Base-by-base conservation (phyloP, 2,888 invertebrate genomes). In the Leptinotarsa tumamoca region DNA sequence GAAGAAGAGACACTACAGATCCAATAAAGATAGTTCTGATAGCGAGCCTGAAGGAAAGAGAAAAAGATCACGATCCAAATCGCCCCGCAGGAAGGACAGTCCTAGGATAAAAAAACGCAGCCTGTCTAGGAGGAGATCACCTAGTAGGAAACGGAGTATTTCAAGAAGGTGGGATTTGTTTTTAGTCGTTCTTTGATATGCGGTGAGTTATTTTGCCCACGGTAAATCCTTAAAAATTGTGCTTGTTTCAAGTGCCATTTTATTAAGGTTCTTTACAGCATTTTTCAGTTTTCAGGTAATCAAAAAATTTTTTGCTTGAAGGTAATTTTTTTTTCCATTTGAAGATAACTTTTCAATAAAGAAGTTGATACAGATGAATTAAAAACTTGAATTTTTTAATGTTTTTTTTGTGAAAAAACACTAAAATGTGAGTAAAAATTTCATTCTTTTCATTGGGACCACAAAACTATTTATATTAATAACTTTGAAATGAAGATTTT, bases 1-100 rank as follows among this genome's bases (percentile, higher is more conserved):
- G 87, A 95, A 95, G 87, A 96, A 96, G 85, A 92, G 97, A 14
- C 96, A 96, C 80, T 97, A 97, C 86, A 92, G 81, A 49, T 95
- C 95, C 73, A 96, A 96, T 86, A 94, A 95, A 76, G 95, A 95
- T 85, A 95, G 87, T 77, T 85, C 86, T 4, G 85, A 85, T 76
- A 85, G 85, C 76, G 85, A 86, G 73, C 81, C 82, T 56, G 86
- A 89, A 86, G 89, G 89, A 54, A 86, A 83, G 84, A 77, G 86
- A 87, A 83, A 86, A 84, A 83, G 85, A 79, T 86, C 86, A 33
- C 75, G 82, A 18, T 84, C 85, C 56, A 84, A 86, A 74, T 85
- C 85, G 56, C 84, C 86, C 17, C 83, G 86, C 13, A 80, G 84
- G 72, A 84, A 90, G 89, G 83, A 90, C 86, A 85, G 90, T 90